These are phyloP conservation scores for Ctenodactylus gundi DNA, from an alignment of 2,113 vertebrate genomes.

Conservation along the genomic window DNA sequence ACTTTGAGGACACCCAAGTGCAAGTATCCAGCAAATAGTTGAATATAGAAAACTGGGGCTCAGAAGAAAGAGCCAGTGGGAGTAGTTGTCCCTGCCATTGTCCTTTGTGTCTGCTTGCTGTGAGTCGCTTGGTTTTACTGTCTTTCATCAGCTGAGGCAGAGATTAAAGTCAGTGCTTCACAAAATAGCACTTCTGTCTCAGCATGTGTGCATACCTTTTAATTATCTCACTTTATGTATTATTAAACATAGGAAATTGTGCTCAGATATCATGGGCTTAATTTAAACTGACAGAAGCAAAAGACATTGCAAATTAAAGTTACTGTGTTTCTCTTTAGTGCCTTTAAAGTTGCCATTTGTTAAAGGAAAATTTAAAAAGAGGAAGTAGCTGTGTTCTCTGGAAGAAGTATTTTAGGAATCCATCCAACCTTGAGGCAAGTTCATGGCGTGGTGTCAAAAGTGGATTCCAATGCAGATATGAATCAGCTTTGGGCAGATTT, in stretches of 20 bases:
- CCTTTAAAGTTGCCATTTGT: constrained; percentile 49
- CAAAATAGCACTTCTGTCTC: constrained; percentile 60
- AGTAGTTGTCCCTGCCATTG: not conserved
- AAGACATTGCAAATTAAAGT: constrained; percentile 63
- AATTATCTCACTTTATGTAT: constrained; percentile 80
- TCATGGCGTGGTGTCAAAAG: not conserved
- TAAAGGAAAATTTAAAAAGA: constrained; percentile 58
- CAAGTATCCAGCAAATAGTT: not conserved
- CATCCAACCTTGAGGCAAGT: constrained; percentile 16
- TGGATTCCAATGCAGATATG: not conserved
- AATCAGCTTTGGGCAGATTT: not conserved
- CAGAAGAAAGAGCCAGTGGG: not conserved
- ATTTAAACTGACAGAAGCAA: constrained; percentile 74
- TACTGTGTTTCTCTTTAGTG: constrained; percentile 56
- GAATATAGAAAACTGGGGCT: not conserved
- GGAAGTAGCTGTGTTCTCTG: constrained; percentile 25
- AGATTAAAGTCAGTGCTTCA: constrained; percentile 63
- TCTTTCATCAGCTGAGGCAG: constrained; percentile 51
- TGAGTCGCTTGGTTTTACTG: constrained; percentile 32
- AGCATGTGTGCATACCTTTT: constrained; percentile 75
- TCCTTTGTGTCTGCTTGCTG: constrained; percentile 54
- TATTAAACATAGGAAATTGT: constrained; percentile 79
- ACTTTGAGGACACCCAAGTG: not conserved
- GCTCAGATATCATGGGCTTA: constrained; percentile 72
- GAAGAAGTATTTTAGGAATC: constrained; percentile 37